Evolutionary conservation across 1,140 invertebrate genomes (phyloP).

Genomic region (Idris sp.): DNA sequence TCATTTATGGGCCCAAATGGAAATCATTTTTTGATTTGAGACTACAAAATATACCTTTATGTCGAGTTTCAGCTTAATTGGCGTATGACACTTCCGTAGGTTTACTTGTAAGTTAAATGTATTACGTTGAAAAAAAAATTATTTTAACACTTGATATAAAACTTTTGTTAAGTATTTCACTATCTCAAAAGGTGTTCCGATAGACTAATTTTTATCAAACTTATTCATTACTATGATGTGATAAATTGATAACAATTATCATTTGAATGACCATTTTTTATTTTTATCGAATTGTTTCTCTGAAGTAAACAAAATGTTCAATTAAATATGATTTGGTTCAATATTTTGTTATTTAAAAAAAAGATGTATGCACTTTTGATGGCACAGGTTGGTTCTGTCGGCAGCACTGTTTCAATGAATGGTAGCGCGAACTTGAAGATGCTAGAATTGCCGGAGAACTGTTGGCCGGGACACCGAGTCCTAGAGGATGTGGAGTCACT

Average conservation of each 20-base stretch:
- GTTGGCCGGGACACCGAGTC: slow-evolving; percentile 65
- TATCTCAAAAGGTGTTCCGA: slow-evolving; percentile 35
- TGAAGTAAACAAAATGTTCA: no score
- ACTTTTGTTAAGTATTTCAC: slow-evolving; percentile 14
- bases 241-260: slow-evolving; percentile 51
- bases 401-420: slow-evolving; percentile 36
- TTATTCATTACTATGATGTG: slow-evolving; percentile 29
- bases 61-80: no score
- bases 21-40: no score
- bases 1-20: no score
- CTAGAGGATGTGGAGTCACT: slow-evolving; percentile 66
- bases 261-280: not conserved
- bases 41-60: no score
- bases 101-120: no score
- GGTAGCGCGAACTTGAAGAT: slow-evolving; percentile 58
- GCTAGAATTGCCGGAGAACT: slow-evolving; percentile 69
- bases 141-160: not conserved
- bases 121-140: no score
- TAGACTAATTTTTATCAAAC: slow-evolving; percentile 47
- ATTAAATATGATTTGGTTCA: no score
- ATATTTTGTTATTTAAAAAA: no score
- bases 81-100: no score
- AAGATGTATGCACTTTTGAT: no score
- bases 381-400: slow-evolving; percentile 4
- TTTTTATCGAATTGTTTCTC: no score